Evolutionary conservation across 1,140 invertebrate genomes (phyloP), one percentile per base, ranked within the genome.

Genomic region (Papilio glaucus): DNA sequence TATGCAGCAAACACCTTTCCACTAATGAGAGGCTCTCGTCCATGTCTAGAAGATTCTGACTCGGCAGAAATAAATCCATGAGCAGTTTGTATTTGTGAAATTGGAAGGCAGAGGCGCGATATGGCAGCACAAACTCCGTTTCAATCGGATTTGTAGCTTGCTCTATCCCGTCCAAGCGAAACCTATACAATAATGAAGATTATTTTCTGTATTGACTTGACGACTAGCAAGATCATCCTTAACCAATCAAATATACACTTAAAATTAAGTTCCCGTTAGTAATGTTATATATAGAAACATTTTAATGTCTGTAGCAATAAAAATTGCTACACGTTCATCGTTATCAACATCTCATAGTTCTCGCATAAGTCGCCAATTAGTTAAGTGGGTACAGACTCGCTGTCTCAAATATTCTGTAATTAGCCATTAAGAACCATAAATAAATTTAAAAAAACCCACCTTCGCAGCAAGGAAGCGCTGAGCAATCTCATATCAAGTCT

Each of bases 151-250:
- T 85, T 4, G 88, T 82, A 18, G 94, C 87, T 71, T 92, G 83
- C 82, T 94, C 91, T 68, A 96, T 94, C 2, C 95, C 95, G 84
- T 96, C 95, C 37, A 95, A 89, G 42, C 95, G 94, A 65, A 95
- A 92, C 77, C 95, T 96, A 81, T 77, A 21, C 13, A 21, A 0
- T 10, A 24, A 24, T 6, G 10, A 9, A 21, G 7, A 1, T 21
- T 10, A 7, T 8, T 38, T 9, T 38, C 0, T 41, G 29, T 33
- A 33, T 3, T 33, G 29, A 3, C 2, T 33, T 6, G 29, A 33
- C 6, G 2, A 33, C 29, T 33, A 33, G 29, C 2, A 2, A 33
- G 6, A 33, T 33, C n/a, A n/a, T n/a, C n/a, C n/a, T n/a, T n/a
- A n/a, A n/a, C n/a, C n/a, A n/a, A n/a, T n/a, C n/a, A n/a, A n/a